phyloP scores from a whole-genome alignment of 2,113 vertebrate species.

The Festucalex cinctus region DNA sequence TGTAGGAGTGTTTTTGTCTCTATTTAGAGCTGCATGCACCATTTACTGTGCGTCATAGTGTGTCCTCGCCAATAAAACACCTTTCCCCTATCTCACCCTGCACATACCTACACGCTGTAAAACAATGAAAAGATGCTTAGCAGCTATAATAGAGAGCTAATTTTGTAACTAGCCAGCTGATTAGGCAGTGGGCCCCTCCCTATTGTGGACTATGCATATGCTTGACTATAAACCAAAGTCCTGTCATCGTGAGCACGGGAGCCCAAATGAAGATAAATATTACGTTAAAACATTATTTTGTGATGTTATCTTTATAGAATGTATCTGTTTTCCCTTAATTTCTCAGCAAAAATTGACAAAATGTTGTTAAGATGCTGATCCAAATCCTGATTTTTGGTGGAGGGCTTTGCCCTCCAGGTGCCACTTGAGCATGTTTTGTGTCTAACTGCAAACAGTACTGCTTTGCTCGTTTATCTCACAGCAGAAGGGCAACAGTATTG shows the following conservation, averaged over 20 bases:
- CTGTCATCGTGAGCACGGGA: conserved; percentile 18
- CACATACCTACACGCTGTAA: conserved; percentile 50
- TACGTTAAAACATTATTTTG: background rate
- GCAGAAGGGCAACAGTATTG: background rate
- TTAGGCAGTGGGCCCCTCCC: conserved; percentile 47
- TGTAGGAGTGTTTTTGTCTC: background rate
- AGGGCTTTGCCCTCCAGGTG: conserved; percentile 69
- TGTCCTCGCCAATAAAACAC: conserved; percentile 9
- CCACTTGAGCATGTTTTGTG: conserved; percentile 64
- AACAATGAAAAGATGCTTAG: conserved; percentile 64
- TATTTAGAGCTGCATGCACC: background rate
- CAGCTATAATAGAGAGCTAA: conserved; percentile 65
- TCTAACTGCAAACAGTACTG: conserved; percentile 18
- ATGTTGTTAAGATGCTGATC: background rate
- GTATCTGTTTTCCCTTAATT: background rate
- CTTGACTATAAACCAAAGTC: conserved; percentile 64
- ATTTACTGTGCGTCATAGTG: background rate
- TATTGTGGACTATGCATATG: conserved; percentile 51
- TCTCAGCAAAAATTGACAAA: background rate
- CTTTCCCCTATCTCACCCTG: conserved; percentile 42
- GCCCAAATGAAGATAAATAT: background rate
- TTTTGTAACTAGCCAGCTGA: conserved; percentile 69
- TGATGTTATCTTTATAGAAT: background rate
- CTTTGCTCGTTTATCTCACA: background rate
- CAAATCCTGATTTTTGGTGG: conserved; percentile 80